phyloP scores from a whole-genome alignment of 1,140 invertebrate species.

The Meteorus sp. region DNA sequence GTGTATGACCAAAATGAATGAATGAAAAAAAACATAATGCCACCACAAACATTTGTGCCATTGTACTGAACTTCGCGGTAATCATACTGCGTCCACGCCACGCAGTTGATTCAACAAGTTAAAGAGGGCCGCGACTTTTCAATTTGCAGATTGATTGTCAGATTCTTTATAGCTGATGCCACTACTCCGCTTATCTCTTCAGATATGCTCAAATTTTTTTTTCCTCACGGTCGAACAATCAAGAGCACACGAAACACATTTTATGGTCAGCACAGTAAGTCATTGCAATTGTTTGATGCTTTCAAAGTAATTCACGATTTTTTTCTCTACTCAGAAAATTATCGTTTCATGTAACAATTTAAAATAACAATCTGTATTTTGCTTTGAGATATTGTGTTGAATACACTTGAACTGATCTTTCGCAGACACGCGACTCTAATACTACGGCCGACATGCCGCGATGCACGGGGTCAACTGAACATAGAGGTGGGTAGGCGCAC shows the following conservation, averaged over 20 bases:
- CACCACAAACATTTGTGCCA: conserved; percentile 13
- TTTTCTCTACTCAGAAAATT: too few species aligned
- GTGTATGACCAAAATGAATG: conserved; percentile 43
- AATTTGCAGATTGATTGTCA: too few species aligned
- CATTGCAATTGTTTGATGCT: too few species aligned
- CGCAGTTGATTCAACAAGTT: conserved; percentile 3
- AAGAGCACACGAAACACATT: background rate
- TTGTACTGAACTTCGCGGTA: background rate
- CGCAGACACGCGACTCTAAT: conserved; percentile 30
- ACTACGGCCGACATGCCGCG: conserved; percentile 56
- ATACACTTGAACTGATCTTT: conserved; percentile 19
- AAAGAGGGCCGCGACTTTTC: background rate
- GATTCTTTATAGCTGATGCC: too few species aligned
- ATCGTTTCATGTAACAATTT: too few species aligned
- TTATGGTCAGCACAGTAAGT: conserved; percentile 6
- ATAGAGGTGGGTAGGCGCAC: conserved; percentile 37
- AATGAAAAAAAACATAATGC: background rate
- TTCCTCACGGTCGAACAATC: background rate
- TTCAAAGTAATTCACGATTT: too few species aligned
- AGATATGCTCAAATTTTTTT: background rate
- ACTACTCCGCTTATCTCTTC: too few species aligned
- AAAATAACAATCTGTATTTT: background rate
- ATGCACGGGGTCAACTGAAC: conserved; percentile 59
- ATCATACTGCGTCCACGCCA: background rate
- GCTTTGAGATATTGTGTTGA: background rate